Base-by-base conservation (phyloP, 2,113 vertebrate species). In the Coptodon bakossiorum region DNA sequence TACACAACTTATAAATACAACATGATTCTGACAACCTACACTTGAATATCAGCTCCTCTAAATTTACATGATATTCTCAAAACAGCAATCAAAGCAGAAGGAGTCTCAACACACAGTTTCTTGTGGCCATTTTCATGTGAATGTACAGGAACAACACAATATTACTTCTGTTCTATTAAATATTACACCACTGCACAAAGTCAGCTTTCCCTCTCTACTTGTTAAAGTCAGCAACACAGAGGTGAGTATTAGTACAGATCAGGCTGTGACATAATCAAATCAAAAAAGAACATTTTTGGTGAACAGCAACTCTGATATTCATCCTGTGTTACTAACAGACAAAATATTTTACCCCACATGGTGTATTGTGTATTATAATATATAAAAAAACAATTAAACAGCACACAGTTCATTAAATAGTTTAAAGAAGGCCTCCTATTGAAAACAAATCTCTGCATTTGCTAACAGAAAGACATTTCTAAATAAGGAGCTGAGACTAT, bases 261-360 rank as follows among this genome's bases (percentile, higher is more conserved):
- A 45, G 68, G 8, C 38, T 73, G 40, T 73, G 38, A 73, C 68
- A 45, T 45, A 73, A 73, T 27, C 66, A 45, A 45, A 71, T 27
- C 1, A 2, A 71, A 43, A 43, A 71, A 71, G 5, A 71, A 43
- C 7, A 71, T 43, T 14, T 43, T 24, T 43, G 66, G 0, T 16
- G 0, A 71, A 43, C 38, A 45, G 38, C 7, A 71, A 71, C 66
- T 71, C 2, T 71, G 0, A 71, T 24, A 43, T 43, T 10, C 38
- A 27, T 4, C 38, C 66, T 16, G 38, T 24, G 66, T 13, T 27
- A 38, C 66, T 45, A 45, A 73, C 38, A 73, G 22, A 24, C 38
- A 27, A 43, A 43, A 24, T 24, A 40, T 43, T 71, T 71, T 6
- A 71, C 4, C 6, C 36, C 63, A 22, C 19, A 24, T 0, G 0